These are phyloP conservation scores for Lasaia peninsularis DNA, from an alignment of 1,140 invertebrate genomes.

Conservation along the genomic window DNA sequence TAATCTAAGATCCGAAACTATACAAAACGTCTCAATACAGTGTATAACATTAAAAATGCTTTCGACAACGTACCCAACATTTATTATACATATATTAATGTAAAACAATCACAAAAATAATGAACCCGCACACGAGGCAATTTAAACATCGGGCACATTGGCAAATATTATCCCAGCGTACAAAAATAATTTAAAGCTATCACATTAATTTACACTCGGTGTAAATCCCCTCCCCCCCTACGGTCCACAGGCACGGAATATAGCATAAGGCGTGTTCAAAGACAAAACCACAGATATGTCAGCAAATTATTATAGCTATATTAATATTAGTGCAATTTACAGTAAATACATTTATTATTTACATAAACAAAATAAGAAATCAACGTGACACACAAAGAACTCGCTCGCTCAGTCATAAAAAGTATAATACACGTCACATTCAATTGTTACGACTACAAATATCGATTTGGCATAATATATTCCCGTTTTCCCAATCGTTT, in stretches of 20 bases:
- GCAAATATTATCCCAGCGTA: slow-evolving; percentile 39
- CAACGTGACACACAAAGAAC: not conserved
- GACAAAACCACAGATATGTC: not conserved
- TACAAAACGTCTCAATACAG: slow-evolving; percentile 14
- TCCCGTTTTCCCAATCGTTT: slow-evolving; percentile 1
- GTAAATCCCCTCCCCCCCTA: slow-evolving; percentile 31
- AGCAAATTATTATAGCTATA: not conserved
- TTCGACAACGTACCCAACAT: slow-evolving; percentile 25
- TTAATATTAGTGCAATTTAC: slow-evolving; percentile 1
- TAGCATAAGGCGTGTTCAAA: slow-evolving; percentile 5
- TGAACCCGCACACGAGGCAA: slow-evolving; percentile 56
- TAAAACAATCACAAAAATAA: slow-evolving; percentile 60
- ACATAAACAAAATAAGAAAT: not conserved
- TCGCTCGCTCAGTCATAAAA: not conserved
- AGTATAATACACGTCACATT: not conserved
- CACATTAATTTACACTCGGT: slow-evolving; percentile 50
- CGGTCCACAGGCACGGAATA: slow-evolving; percentile 14
- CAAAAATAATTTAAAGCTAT: slow-evolving; percentile 76
- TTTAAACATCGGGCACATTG: slow-evolving; percentile 41
- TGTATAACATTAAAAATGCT: slow-evolving; percentile 23
- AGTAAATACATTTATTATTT: slow-evolving; percentile 5
- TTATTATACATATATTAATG: slow-evolving; percentile 28
- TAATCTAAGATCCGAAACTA: not conserved
- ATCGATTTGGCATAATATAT: not conserved
- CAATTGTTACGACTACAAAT: not conserved